phyloP scores from a whole-genome alignment of 2,888 invertebrate genomes.

The Eupelmus urozonus region DNA sequence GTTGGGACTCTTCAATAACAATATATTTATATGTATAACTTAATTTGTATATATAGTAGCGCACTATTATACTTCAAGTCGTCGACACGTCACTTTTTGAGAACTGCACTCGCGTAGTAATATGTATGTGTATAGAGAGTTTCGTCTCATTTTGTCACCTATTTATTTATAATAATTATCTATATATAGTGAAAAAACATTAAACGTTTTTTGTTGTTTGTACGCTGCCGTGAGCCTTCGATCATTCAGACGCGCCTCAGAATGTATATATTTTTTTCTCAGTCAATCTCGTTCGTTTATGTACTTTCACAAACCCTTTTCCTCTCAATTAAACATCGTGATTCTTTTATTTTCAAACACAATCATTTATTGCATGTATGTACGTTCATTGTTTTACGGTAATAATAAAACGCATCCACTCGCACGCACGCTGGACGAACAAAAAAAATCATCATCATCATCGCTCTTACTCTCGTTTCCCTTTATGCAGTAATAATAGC shows the following conservation, averaged over 20 bases:
- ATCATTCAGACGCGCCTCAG: conserved; percentile 46
- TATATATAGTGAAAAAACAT: conserved; percentile 60
- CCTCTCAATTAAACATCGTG: conserved; percentile 15
- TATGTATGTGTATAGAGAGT: background rate
- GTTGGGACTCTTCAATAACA: conserved; percentile 62
- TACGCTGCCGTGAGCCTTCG: conserved; percentile 66
- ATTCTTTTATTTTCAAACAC: conserved; percentile 20
- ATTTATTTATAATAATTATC: conserved; percentile 23
- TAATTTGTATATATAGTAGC: conserved; percentile 51
- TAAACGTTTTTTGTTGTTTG: conserved; percentile 60
- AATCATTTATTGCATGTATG: conserved; percentile 50
- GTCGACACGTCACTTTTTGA: conserved; percentile 46
- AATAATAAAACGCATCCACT: conserved; percentile 49
- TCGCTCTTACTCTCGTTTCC: conserved; percentile 1
- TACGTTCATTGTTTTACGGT: conserved; percentile 27
- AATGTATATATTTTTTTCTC: background rate
- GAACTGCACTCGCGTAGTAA: conserved; percentile 46
- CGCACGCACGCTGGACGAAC: conserved; percentile 20
- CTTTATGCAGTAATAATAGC: conserved; percentile 40
- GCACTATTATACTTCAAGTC: conserved; percentile 52
- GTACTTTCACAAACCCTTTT: background rate
- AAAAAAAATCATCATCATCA: background rate
- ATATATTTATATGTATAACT: conserved; percentile 62
- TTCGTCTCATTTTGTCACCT: conserved; percentile 8
- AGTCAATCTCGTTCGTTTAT: conserved; percentile 2